Base-by-base conservation (phyloP, 2,113 vertebrate genomes). In the Ploceus nigricollis region DNA sequence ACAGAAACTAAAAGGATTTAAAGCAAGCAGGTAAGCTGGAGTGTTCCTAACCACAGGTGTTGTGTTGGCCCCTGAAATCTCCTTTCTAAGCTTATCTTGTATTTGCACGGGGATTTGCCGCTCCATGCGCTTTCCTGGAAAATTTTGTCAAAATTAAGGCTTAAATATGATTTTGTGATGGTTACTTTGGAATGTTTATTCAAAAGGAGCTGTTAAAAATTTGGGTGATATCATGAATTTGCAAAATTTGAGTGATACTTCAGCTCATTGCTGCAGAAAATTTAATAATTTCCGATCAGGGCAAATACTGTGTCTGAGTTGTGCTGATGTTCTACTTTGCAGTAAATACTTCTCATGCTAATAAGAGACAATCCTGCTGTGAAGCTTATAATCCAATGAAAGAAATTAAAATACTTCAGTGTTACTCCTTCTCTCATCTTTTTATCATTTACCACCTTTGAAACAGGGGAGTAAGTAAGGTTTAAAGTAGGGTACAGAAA, bases 1-100 rank as follows among this genome's bases (percentile, higher is more conserved):
- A 97, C 99, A 99, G 98, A 99, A 99, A 96, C 98, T 99, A 35
- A 99, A 99, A 98, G 99, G 99, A 97, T 99, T 99, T 98, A 99
- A 99, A 98, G 99, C 99, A 73, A 99, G 99, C 99, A 99, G 99
- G 99, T 99, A 97, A 99, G 98, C 47, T 71, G 0, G 30, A 47
- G 19, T 48, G 24, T 82, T 93, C 58, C 53, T 73, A 9, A 31
- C 13, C 30, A 4, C 7, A 50, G 17, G 8, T 64, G 35, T 70
- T 90, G 51, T 37, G 3, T 19, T 84, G 24, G 60, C 21, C 54
- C 25, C n/a, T 72, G 21, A 88, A 60, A 48, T 75, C 44, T 92
- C 64, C 54, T 66, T 61, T 28, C 20, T 39, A 19, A 88, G 54
- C 27, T 37, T 24, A 3, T 53, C 42, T 51, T 78, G 56, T 45